These are phyloP conservation scores for Meteorus sp. DNA, from an alignment of 1,140 invertebrate genomes.

Conservation along the genomic window DNA sequence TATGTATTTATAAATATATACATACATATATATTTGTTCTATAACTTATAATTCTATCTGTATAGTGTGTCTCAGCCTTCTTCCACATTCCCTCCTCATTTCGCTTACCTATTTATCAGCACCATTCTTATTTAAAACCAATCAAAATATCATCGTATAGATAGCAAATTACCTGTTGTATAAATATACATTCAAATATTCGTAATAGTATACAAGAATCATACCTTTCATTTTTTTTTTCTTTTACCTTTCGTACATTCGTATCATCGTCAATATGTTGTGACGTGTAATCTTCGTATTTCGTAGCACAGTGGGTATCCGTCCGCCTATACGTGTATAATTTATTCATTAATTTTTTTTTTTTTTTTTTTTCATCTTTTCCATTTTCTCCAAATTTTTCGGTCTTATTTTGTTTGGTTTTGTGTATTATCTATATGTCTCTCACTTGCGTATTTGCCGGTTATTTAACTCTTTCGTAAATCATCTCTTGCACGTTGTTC, in stretches of 20 bases:
- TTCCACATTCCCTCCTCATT: conserved; percentile 52
- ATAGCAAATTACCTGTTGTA: conserved; percentile 56
- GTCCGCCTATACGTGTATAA: conserved; percentile 20
- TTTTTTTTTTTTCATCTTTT: conserved; percentile 27
- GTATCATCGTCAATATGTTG: conserved; percentile 39
- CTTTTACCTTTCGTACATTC: conserved; percentile 33
- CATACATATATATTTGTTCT: conserved; percentile 29
- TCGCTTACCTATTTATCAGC: conserved; percentile 54
- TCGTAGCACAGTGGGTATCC: conserved; percentile 30
- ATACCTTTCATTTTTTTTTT: conserved; percentile 41
- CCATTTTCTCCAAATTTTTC: neutral
- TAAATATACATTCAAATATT: conserved; percentile 60
- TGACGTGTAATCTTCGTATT: conserved; percentile 30
- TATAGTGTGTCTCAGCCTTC: conserved; percentile 59
- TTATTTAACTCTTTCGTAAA: conserved; percentile 17
- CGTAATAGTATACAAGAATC: conserved; percentile 57
- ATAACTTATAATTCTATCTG: conserved; percentile 43
- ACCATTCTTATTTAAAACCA: conserved; percentile 59
- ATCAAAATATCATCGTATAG: conserved; percentile 58
- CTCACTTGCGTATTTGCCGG: neutral
- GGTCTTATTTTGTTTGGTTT: too few relatives aligned
- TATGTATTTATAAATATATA: conserved; percentile 3
- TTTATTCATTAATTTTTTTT: conserved; percentile 13
- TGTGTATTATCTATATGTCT: too few relatives aligned
- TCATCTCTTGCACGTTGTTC: too few relatives aligned